Evolutionary conservation across 2,888 invertebrate genomes (phyloP), one percentile per base, ranked within the genome.

Genomic region (Rhagium mordax): DNA sequence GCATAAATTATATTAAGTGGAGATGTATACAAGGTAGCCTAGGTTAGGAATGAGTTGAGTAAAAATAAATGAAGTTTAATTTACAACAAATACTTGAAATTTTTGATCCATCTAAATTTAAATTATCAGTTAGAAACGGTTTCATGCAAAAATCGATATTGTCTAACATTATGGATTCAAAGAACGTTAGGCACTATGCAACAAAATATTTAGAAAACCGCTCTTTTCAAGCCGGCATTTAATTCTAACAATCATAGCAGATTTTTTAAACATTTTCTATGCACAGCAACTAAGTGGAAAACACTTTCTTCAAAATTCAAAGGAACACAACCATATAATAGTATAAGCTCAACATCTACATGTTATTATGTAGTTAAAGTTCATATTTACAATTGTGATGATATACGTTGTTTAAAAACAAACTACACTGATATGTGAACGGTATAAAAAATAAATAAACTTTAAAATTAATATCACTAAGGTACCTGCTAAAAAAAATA

Each of bases 391-490:
- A 65, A 49, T 48, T 57, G 66, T 65, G 68, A 71, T 65, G 74
- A 74, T 77, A 72, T 73, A 71, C 68, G 65, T 57, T 69, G 59
- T 59, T 70, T 48, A 60, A 73, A 74, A 78, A 65, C 3, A 71
- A 79, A 74, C 74, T 76, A 79, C 67, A 51, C 66, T 76, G 81
- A 81, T 81, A 81, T 81, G 81, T 81, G 74, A 72, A 81, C 79
- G 67, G 76, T 80, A 78, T 76, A 80, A 80, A 81, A 74, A 81
- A 80, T 79, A 79, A 81, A 73, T 78, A 76, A 75, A 67, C 75
- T 76, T 71, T 70, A 74, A 76, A 74, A 76, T 70, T 74, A 78
- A 76, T 78, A 78, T 76, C 78, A 78, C 78, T 74, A 74, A 75
- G 59, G 48, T 62, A 71, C 24, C 29, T 53, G 65, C 53, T 53